These are phyloP conservation scores for Dunckerocampus dactyliophorus DNA, from an alignment of 2,113 vertebrate genomes.

Conservation along the genomic window DNA sequence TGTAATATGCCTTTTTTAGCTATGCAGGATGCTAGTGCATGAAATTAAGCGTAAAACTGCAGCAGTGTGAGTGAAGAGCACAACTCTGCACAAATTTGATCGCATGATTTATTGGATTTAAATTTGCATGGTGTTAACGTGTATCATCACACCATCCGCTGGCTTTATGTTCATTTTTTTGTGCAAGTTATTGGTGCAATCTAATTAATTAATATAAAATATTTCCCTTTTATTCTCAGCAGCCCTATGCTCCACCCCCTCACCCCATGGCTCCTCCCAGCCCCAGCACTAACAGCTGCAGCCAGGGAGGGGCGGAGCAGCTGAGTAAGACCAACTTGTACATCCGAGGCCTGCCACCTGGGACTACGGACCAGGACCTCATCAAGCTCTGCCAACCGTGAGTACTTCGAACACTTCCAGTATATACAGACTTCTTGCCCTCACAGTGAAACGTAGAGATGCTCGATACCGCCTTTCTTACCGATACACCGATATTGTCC, in stretches of 20 bases:
- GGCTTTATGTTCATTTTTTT: too few relatives aligned
- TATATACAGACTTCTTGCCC: neutral
- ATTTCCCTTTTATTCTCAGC: slow-evolving; percentile 69
- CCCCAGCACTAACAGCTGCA: slow-evolving; percentile 95
- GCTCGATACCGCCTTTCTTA: neutral
- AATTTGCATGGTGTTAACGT: too few relatives aligned
- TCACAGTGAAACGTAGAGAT: neutral
- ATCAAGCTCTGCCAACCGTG: slow-evolving; percentile 98
- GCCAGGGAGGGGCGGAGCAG: slow-evolving; percentile 85
- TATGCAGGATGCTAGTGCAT: too few relatives aligned
- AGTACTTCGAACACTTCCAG: slow-evolving; percentile 60
- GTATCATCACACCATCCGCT: too few relatives aligned
- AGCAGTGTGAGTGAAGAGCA: too few relatives aligned
- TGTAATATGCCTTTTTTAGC: too few relatives aligned
- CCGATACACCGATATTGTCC: neutral
- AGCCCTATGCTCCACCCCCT: slow-evolving; percentile 97
- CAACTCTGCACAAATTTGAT: too few relatives aligned
- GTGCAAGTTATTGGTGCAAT: neutral
- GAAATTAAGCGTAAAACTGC: too few relatives aligned
- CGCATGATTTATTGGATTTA: too few relatives aligned
- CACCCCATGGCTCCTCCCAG: slow-evolving; percentile 98
- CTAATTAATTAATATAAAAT: neutral
- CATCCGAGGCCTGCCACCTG: slow-evolving; percentile 93
- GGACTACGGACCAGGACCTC: slow-evolving; percentile 97
- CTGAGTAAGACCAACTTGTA: slow-evolving; percentile 99